Base-by-base conservation (phyloP, 2,888 invertebrate species). In the Drosophila histrio region DNA sequence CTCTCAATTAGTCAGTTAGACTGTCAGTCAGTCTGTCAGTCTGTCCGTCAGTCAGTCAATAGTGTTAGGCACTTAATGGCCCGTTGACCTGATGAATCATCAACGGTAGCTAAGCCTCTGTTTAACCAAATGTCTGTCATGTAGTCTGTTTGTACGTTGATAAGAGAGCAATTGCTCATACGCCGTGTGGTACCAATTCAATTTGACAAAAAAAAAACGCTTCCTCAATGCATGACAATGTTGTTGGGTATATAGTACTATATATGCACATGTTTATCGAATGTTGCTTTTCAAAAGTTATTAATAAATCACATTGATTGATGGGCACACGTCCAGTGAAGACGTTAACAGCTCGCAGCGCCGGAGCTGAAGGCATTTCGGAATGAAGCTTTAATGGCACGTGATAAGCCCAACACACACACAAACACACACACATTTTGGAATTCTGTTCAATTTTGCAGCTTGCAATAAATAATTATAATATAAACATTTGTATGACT, bases 241-340 rank as follows among this genome's bases (percentile, higher is more conserved):
- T 22, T 22, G 13, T 41, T 8, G 15, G 22, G 21, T 30, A 17
- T 15, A n/a, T 47, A 15, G 9, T n/a, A 9, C 13, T 9, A 30
- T 9, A 30, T 38, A 62, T 67, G 39, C 32, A 56, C 44, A 57
- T 61, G 64, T 60, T 65, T 52, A 43, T 21, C 46, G 54, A 61
- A 38, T 70, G 63, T 61, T 77, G 78, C 57, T 65, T 64, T 50
- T 68, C 36, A 38, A 58, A 62, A 63, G 50, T 74, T 70, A 63
- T 66, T 60, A 65, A 85, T 79, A 79, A 85, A 77, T 85, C 79
- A 82, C 36, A 56, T 44, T 83, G 82, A 87, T 83, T 85, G 86
- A 83, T 83, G 68, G 67, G 30, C 38, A 34, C 43, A 52, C 61
- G 53, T 57, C 58, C 15, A 52, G 24, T 19, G 9, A 32, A 34